Conservation (phyloP, 2,797 vertebrate species). For the Cynodonichthys magdalenae region DNA sequence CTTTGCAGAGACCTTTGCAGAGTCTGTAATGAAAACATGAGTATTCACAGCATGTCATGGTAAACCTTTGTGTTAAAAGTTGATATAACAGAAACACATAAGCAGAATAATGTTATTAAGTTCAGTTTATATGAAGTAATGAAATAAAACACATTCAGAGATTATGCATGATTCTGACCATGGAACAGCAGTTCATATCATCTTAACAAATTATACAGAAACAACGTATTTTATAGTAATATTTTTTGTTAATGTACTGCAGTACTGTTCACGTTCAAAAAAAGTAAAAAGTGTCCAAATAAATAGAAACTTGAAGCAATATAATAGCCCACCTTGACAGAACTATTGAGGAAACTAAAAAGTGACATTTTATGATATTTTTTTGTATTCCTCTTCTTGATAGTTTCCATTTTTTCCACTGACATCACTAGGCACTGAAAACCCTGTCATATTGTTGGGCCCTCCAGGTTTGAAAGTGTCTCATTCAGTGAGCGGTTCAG, state of each 20-base stretch:
- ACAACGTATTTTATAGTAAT: background rate
- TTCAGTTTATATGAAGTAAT: slow-evolving; percentile 19
- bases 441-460: background rate
- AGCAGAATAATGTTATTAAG: background rate
- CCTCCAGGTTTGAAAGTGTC: background rate
- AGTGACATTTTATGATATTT: background rate
- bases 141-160: slow-evolving; percentile 18
- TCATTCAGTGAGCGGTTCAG: background rate
- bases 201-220: slow-evolving; percentile 9
- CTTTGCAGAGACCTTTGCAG: slow-evolving; percentile 16
- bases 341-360: background rate
- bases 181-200: slow-evolving; percentile 10
- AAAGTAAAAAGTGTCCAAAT: slow-evolving; percentile 15
- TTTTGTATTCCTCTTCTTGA: background rate
- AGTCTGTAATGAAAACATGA: slow-evolving; percentile 36
- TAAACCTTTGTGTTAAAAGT: background rate
- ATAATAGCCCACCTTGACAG: slow-evolving; percentile 25
- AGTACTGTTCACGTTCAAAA: slow-evolving; percentile 19
- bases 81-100: slow-evolving; percentile 2
- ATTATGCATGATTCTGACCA: slow-evolving; percentile 7
- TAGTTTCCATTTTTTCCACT: background rate
- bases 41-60: slow-evolving; percentile 13
- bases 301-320: no score
- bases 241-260: slow-evolving; percentile 17
- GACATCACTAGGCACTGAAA: background rate